phyloP scores from a whole-genome alignment of 2,888 invertebrate genomes.

The Drosophila paracracens region DNA sequence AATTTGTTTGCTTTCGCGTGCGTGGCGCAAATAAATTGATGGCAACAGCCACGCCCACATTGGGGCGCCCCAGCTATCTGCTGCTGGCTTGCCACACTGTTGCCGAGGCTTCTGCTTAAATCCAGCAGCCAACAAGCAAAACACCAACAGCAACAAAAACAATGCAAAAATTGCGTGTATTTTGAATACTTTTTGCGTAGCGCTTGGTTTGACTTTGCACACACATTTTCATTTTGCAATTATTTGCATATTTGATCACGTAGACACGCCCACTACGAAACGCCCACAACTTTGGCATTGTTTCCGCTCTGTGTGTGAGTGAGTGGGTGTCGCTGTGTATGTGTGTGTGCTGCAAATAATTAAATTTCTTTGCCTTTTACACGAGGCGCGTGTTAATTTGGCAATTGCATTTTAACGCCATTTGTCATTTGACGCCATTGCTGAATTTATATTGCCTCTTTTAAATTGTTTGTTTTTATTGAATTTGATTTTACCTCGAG shows the following conservation, averaged over 20 bases:
- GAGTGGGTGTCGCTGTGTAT: constrained; percentile 5
- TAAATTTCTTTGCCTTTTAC: constrained; percentile 42
- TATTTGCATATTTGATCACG: constrained; percentile 75
- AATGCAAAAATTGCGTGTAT: constrained; percentile 6
- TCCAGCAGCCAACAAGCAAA: constrained; percentile 16
- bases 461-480: not conserved
- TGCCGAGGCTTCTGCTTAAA: constrained; percentile 41
- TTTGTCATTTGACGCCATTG: constrained; percentile 9
- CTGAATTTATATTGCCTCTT: constrained; percentile 10
- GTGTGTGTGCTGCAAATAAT: constrained; percentile 51
- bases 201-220: constrained; percentile 49
- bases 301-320: not conserved
- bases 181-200: constrained; percentile 41
- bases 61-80: constrained; percentile 14
- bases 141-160: constrained; percentile 14
- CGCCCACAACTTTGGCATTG: constrained; percentile 27
- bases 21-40: constrained; percentile 78
- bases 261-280: constrained; percentile 43
- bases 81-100: constrained; percentile 25
- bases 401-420: constrained; percentile 30
- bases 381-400: constrained; percentile 33
- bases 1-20: constrained; percentile 78
- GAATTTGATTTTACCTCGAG: not conserved
- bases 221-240: constrained; percentile 69
- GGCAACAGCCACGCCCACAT: constrained; percentile 51